Base-by-base conservation (phyloP, 2,113 vertebrate genomes). In the Erythrocercus mccallii region DNA sequence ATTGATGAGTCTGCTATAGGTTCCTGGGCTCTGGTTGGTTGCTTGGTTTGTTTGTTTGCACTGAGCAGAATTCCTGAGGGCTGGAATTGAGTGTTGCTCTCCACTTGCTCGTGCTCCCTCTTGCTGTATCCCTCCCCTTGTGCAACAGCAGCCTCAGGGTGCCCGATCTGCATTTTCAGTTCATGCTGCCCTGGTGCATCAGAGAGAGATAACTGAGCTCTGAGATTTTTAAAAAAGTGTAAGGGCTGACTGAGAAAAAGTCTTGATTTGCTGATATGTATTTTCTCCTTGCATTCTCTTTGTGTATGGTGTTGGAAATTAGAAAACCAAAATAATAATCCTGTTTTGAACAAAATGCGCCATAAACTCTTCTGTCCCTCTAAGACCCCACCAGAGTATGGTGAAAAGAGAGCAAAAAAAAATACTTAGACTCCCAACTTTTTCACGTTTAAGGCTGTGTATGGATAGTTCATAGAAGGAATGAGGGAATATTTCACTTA, bases 81-180 rank as follows among this genome's bases (percentile, higher is more conserved):
- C 5, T 12, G 38, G 30, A 62, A 12, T 10, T n/a, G 22, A 57
- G 68, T 13, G 18, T 11, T 72, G 15, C n/a, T 71, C 45, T 73
- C 48, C 44, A 19, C 21, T 51, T 66, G 27, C 33, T 70, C 1
- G 0, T 2, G 6, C 18, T 92, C 0, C 1, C 17, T 2, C 50
- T 40, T 22, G 35, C 47, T 54, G 11, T 20, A 4, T 18, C 25
- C 64, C 23, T 7, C 10, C 11, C 25, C 10, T 19, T 0, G 0
- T 23, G 28, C n/a, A 72, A 3, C 21, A 33, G 45, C 40, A 81
- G 45, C 54, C 35, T 60, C 64, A 9, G 4, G 21, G 42, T 42
- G 28, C 21, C 40, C 28, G 40, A 5, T 16, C 9, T 0, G 0
- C 24, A 1, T 64, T 73, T 80, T 31, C 16, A 31, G 14, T 35